Base-by-base conservation (phyloP, 1,140 invertebrate genomes). In the Psilanteris sp. region DNA sequence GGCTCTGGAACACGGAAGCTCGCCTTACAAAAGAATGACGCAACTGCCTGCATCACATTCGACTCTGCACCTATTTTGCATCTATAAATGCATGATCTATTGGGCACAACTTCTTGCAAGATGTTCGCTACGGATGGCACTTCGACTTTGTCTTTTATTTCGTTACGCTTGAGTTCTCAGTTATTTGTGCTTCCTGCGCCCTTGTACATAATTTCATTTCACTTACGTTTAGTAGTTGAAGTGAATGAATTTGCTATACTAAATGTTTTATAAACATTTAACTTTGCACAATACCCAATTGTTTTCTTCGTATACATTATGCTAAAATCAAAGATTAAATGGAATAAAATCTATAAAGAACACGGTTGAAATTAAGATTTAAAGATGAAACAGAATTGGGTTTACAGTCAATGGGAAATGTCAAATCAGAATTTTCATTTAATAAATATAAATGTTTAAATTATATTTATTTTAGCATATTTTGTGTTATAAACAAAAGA, bases 11-110 rank as follows among this genome's bases (percentile, higher is more conserved):
- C 9, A 10, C 10, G 1, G n/a, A 57, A 59, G 26, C 37, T 6
- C 9, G 13, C 27, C 9, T 36, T 50, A 52, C 46, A 46, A 50
- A 29, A 66, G 64, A 34, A 70, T 39, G 26, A 70, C 61, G 59
- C 24, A 73, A 67, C 32, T 57, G 72, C 50, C 36, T 75, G 16
- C 32, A 64, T 37, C 41, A 16, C 54, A 54, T 37, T 59, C 44
- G 59, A 57, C 34, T 55, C 59, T 10, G 52, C 52, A 61, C 59
- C 50, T 59, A 59, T 59, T 66, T 46, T 52, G 44, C 59, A 75
- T 59, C 55, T 39, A 54, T 52, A 62, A 54, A 62, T 68, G 36
- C 48, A 44, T 27, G 27, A 50, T 62, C 22, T 26, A 9, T 1
- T 20, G 29, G 3, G 18, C 16, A 4, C 36, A 46, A 13, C n/a